phyloP scores from a whole-genome alignment of 2,888 invertebrate genomes.

The Ptycholaimellus sp. region DNA sequence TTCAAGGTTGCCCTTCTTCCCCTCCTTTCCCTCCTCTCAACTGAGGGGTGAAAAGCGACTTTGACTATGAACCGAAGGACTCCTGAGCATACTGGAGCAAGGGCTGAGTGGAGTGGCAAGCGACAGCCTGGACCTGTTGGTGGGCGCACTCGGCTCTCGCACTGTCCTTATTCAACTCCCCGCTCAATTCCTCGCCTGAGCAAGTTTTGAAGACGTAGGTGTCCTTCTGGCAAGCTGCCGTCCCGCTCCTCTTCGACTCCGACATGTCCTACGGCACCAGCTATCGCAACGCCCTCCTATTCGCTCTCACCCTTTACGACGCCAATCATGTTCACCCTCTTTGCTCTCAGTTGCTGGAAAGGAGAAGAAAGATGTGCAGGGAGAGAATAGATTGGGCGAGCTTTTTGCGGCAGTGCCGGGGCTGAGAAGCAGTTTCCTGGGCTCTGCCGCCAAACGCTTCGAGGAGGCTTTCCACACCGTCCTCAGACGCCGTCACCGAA shows the following conservation, averaged over 20 bases:
- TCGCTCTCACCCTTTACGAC: slow-evolving; percentile 16
- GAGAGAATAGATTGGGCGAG: slow-evolving; percentile 9
- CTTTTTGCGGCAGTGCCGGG: slow-evolving; percentile 20
- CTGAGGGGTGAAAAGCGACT: too few species aligned
- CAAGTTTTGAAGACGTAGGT: not conserved
- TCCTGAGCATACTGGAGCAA: slow-evolving; percentile 6
- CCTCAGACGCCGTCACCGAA: too few species aligned
- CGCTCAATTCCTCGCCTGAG: too few species aligned
- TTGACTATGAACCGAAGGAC: too few species aligned
- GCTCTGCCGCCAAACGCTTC: slow-evolving; percentile 16
- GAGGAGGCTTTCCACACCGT: slow-evolving; percentile 16
- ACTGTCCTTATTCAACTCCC: too few species aligned
- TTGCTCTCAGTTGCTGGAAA: too few species aligned
- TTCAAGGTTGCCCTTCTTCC: too few species aligned
- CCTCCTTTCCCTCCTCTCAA: too few species aligned
- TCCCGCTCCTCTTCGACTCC: slow-evolving; percentile 15
- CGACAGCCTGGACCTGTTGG: slow-evolving; percentile 3
- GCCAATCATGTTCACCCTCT: slow-evolving; percentile 11
- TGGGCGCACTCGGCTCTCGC: slow-evolving; percentile 5
- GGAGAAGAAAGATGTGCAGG: too few species aligned
- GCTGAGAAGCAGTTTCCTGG: slow-evolving; percentile 16
- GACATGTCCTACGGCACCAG: slow-evolving; percentile 14
- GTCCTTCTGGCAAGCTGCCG: slow-evolving; percentile 15
- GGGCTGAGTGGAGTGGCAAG: slow-evolving; percentile 3
- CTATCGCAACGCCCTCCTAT: slow-evolving; percentile 16